phyloP scores from a whole-genome alignment of 2,888 invertebrate species.

The Thyatira batis region DNA sequence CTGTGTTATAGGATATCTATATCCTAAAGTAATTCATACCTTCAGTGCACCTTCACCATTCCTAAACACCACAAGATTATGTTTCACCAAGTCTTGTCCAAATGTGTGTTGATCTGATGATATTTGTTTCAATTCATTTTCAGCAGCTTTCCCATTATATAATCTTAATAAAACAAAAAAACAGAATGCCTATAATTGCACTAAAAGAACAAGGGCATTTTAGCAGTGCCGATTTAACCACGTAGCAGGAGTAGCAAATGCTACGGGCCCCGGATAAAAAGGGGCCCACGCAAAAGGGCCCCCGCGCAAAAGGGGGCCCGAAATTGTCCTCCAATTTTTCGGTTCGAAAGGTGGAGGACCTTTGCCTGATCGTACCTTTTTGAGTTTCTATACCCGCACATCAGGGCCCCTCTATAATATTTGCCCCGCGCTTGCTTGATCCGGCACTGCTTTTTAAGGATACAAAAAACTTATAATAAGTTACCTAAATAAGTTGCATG shows the following conservation, averaged over 20 bases:
- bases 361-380: too few species aligned
- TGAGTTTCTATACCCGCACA: too few species aligned
- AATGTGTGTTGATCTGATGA: constrained; percentile 89
- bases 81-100: constrained; percentile 95
- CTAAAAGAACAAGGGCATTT: background rate
- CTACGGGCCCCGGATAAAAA: too few species aligned
- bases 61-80: constrained; percentile 97
- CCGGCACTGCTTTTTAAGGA: background rate
- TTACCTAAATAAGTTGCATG: constrained; percentile 84
- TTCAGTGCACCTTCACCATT: constrained; percentile 97
- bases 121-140: constrained; percentile 93
- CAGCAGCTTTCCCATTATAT: constrained; percentile 97
- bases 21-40: constrained; percentile 57
- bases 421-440: too few species aligned
- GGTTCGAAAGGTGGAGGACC: too few species aligned
- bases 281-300: too few species aligned
- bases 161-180: constrained; percentile 77
- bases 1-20: too few species aligned
- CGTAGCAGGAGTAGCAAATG: too few species aligned
- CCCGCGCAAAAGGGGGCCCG: too few species aligned
- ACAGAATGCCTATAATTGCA: background rate
- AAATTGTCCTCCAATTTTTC: too few species aligned
- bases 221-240: background rate
- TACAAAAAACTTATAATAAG: too few species aligned
- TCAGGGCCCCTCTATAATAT: too few species aligned